Evolutionary conservation across 2,888 invertebrate genomes (phyloP), one percentile per base, ranked within the genome.

Genomic region (Biston betularia): DNA sequence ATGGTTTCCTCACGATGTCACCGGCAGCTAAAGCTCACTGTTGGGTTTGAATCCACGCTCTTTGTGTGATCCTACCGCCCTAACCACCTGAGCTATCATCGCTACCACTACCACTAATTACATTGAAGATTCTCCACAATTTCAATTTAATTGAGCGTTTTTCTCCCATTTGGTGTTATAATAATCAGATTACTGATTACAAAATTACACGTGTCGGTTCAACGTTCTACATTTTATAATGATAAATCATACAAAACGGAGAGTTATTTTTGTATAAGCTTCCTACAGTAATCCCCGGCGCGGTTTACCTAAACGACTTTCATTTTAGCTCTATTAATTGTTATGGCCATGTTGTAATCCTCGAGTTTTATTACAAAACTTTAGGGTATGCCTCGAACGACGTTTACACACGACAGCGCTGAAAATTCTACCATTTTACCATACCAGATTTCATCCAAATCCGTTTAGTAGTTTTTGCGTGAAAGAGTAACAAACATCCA

Each of bases 261-360:
- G 12, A 45, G 46, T 40, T 46, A 57, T 63, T 63, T 63, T 63
- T 56, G 63, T 52, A 38, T 45, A 42, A 49, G 34, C 45, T 63
- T 14, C 34, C 58, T 46, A 40, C 46, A 14, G 14, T 52, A 52
- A 65, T 65, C 55, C 63, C 55, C 44, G 12, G 14, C 15, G 50
- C 50, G 58, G 24, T 67, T 35, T 62, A 42, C 53, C 59, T 56
- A 75, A 78, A 79, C 76, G 75, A 76, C 77, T 70, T 78, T 77
- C 69, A 72, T 75, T 38, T 76, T 70, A 71, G 70, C 68, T 60
- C 58, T 72, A 68, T 76, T 79, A 75, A 80, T 79, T 77, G 74
- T 72, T 72, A 8, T 63, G 75, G 61, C 65, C 72, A 69, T 71
- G 66, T 77, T 77, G 70, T 68, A 73, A 60, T 49, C 38, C 46